Base-by-base conservation (phyloP, 2,113 vertebrate species). In the Ursus arctos region DNA sequence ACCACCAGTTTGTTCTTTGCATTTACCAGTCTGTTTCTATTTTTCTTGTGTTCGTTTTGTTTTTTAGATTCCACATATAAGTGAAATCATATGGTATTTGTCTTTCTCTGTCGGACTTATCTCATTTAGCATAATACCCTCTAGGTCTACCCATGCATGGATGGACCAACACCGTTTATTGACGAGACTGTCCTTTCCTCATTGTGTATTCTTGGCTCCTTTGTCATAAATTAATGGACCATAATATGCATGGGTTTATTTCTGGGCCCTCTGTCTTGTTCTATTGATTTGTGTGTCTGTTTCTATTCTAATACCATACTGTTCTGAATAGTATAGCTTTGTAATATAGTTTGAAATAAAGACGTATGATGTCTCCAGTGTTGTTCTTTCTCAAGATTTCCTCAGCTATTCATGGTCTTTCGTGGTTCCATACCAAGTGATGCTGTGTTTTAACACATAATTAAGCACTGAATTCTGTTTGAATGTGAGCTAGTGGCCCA, bases 361-460 rank as follows among this genome's bases (percentile, higher is more conserved):
- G 33, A 88, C 59, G 24, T 31, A 12, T 94, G 36, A 69, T 94
- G 72, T 61, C 51, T 71, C 11, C 31, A 88, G 51, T 22, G 49
- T 79, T 59, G 40, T 71, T 69, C 63, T 88, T 88, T 87, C 65
- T 71, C 40, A 31, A 94, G 61, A 71, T 49, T 80, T 4, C 63
- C 88, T 81, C 81, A 51, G 40, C 15, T 87, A n/a, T 77, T 79
- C 9, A 11, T 49, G 57, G 61, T 79, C 19, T 76, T 83, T 95
- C 55, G 67, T 74, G n/a, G 79, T 49, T 65, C 69, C 49, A 76
- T 67, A 31, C 22, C 84, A 94, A 82, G 53, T 67, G 43, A 47
- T 43, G 22, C 31, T 82, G 69, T 88, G 33, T 59, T 96, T 96
- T 87, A 93, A 91, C 67, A 49, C 9, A 57, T 43, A 79, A 83